Evolutionary conservation across 2,113 vertebrate species (phyloP).

Genomic region (Polyodon spathula): DNA sequence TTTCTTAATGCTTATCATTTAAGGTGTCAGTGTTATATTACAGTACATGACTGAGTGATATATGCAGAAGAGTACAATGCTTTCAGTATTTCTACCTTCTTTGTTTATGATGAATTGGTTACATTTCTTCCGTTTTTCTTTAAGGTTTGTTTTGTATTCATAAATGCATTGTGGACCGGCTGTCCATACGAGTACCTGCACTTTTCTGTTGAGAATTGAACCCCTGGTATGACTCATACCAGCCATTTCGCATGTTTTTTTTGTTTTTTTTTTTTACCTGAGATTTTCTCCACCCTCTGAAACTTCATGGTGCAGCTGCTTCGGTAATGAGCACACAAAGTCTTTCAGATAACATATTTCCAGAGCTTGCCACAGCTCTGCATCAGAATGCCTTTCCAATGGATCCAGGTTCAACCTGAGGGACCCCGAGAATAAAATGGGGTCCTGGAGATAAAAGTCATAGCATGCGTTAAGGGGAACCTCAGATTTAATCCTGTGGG

Average conservation of each 20-base stretch:
- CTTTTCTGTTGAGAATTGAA: too few relatives aligned
- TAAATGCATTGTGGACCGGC: too few relatives aligned
- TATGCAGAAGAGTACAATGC: too few relatives aligned
- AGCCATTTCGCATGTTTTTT: neutral
- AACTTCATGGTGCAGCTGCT: conserved; percentile 45
- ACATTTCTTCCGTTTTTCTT: too few relatives aligned
- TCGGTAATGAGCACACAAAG: conserved; percentile 43
- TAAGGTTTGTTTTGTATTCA: too few relatives aligned
- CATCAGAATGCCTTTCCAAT: conserved; percentile 37
- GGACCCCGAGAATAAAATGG: conserved; percentile 48
- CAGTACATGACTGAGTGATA: too few relatives aligned
- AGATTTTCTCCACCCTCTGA: conserved; percentile 46
- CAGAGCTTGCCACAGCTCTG: conserved; percentile 44
- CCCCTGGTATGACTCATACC: neutral
- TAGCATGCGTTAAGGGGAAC: neutral
- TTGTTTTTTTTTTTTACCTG: too few relatives aligned
- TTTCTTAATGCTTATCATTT: too few relatives aligned
- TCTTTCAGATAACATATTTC: conserved; percentile 47
- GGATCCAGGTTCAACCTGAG: conserved; percentile 50
- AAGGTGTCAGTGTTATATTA: too few relatives aligned
- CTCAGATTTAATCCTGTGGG: neutral
- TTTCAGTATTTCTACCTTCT: too few relatives aligned
- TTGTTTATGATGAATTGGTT: too few relatives aligned
- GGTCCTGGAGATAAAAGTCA: conserved; percentile 31
- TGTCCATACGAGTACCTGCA: too few relatives aligned